These are phyloP conservation scores for Agrilus cyanescens DNA, from an alignment of 2,888 invertebrate genomes.

Conservation along the genomic window DNA sequence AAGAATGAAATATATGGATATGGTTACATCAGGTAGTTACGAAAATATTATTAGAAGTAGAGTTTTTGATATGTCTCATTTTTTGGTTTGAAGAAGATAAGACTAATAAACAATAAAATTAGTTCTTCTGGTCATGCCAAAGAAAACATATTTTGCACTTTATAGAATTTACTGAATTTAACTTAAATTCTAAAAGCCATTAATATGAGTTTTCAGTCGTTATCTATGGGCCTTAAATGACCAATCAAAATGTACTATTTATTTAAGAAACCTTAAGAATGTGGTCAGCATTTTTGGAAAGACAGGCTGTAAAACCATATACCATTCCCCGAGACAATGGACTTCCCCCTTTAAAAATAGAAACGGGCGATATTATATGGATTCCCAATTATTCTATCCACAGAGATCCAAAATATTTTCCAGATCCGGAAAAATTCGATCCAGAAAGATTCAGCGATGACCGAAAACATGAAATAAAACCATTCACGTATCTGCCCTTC, in stretches of 20 bases:
- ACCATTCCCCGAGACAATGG: neutral
- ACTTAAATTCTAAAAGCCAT: too few relatives aligned
- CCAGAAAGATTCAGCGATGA: slow-evolving; percentile 43
- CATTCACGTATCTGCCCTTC: slow-evolving; percentile 41
- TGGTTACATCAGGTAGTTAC: slow-evolving; percentile 43
- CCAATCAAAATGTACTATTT: neutral
- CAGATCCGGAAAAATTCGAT: slow-evolving; percentile 39
- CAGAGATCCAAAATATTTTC: slow-evolving; percentile 41
- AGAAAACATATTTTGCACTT: too few relatives aligned
- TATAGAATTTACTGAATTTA: too few relatives aligned
- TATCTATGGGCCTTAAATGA: too few relatives aligned
- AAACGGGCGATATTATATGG: neutral
- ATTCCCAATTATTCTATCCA: slow-evolving; percentile 38
- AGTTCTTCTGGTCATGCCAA: too few relatives aligned
- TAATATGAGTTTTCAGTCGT: too few relatives aligned
- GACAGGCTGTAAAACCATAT: neutral
- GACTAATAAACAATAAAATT: too few relatives aligned
- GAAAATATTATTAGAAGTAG: neutral
- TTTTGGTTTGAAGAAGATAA: too few relatives aligned
- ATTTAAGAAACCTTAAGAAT: too few relatives aligned
- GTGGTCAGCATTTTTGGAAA: neutral
- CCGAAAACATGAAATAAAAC: slow-evolving; percentile 37
- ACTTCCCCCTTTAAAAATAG: neutral
- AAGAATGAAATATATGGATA: slow-evolving; percentile 47
- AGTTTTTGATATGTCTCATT: neutral